Conservation (phyloP, 2,113 vertebrate genomes). For the Neogale vison region DNA sequence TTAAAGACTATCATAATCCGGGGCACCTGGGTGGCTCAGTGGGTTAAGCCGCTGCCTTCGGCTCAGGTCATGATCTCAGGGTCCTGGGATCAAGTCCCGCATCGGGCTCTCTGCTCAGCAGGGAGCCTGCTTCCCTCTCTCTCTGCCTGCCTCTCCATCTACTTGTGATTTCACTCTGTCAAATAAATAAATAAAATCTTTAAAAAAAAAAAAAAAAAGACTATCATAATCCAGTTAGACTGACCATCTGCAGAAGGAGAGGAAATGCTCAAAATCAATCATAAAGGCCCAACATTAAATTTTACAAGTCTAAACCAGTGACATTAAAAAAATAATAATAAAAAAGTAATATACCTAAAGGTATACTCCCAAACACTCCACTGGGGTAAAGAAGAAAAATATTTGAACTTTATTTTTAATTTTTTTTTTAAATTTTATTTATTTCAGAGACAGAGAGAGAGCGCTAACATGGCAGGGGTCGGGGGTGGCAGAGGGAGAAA, state of each 20-base stretch:
- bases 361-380: neutral
- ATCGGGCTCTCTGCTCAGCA: too few relatives aligned
- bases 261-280: neutral
- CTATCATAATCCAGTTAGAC: neutral
- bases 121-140: too few relatives aligned
- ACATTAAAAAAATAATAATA: neutral
- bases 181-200: too few relatives aligned
- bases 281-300: slow-evolving; percentile 31
- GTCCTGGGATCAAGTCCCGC: too few relatives aligned
- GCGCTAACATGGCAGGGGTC: fast-evolving
- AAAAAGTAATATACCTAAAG: neutral
- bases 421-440: neutral
- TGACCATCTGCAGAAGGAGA: slow-evolving; percentile 1
- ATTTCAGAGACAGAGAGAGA: neutral
- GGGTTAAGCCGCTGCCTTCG: too few relatives aligned
- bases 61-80: too few relatives aligned
- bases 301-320: neutral
- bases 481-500: neutral
- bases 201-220: too few relatives aligned
- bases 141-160: too few relatives aligned
- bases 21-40: too few relatives aligned
- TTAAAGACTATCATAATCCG: slow-evolving; percentile 5
- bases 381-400: neutral
- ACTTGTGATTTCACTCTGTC: too few relatives aligned
- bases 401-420: neutral